Conservation (phyloP, 2,888 invertebrate genomes). For the Erebia aethiops region DNA sequence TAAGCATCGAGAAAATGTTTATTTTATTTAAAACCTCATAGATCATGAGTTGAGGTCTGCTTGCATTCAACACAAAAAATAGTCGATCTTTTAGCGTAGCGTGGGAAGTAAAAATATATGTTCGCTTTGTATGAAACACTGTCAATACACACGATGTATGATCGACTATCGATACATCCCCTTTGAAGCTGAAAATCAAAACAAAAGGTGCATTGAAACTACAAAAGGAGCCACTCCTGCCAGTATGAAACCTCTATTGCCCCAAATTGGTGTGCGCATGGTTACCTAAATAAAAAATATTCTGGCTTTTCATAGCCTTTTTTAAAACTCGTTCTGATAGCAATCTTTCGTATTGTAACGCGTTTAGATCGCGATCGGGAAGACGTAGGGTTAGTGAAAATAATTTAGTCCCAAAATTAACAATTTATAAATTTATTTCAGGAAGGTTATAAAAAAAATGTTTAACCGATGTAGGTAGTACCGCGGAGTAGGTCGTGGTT, state of each 20-base stretch:
- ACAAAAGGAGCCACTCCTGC: constrained; percentile 20
- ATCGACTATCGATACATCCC: constrained; percentile 23
- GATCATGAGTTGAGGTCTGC: neutral
- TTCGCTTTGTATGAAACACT: constrained; percentile 26
- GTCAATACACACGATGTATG: constrained; percentile 25
- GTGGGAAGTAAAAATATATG: constrained; percentile 27
- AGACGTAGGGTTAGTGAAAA: too few relatives aligned
- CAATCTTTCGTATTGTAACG: too few relatives aligned
- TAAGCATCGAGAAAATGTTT: neutral
- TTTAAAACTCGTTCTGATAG: too few relatives aligned
- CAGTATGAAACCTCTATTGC: constrained; percentile 18
- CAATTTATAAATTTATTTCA: too few relatives aligned
- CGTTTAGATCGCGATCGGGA: too few relatives aligned
- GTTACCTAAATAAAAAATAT: neutral
- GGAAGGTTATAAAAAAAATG: too few relatives aligned
- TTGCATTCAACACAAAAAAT: neutral
- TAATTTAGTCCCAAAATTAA: too few relatives aligned
- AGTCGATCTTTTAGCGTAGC: constrained; percentile 11
- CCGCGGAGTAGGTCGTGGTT: too few relatives aligned
- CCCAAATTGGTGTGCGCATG: neutral
- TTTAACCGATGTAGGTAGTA: too few relatives aligned
- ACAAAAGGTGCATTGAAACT: constrained; percentile 33
- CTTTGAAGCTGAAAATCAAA: constrained; percentile 34
- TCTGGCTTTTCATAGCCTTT: neutral
- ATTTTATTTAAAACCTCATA: neutral